Evolutionary conservation across 2,888 invertebrate species (phyloP).

Genomic region (Clitarchus hookeri): DNA sequence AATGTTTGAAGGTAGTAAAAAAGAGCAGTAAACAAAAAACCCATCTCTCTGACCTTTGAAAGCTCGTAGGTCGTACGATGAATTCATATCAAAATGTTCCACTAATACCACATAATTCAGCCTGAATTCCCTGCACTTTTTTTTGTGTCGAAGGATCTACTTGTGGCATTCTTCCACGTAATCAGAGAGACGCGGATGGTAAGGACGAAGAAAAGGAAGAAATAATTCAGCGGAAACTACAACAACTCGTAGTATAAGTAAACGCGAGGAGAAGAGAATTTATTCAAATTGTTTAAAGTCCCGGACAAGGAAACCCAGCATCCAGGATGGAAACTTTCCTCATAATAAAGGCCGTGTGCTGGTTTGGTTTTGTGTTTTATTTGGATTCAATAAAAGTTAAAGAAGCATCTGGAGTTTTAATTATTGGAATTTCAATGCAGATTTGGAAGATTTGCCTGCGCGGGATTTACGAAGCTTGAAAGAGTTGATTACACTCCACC

Average conservation of each 20-base stretch:
- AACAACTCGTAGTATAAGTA: background rate
- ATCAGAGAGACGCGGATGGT: background rate
- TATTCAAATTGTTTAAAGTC: constrained; percentile 2
- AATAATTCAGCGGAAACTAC: constrained; percentile 14
- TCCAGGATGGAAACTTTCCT: background rate
- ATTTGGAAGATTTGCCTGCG: background rate
- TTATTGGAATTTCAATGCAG: background rate
- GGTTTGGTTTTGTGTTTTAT: constrained; percentile 7
- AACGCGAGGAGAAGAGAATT: constrained; percentile 3
- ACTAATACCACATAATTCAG: too few relatives aligned
- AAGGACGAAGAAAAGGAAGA: background rate
- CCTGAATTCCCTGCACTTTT: background rate
- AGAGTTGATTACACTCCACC: background rate
- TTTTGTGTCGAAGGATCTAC: background rate
- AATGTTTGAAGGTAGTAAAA: too few relatives aligned
- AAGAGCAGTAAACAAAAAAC: too few relatives aligned
- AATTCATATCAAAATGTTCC: too few relatives aligned
- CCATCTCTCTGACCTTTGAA: too few relatives aligned
- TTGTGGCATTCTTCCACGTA: background rate
- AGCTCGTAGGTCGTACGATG: too few relatives aligned
- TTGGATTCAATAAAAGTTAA: constrained; percentile 4
- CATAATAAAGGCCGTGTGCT: background rate
- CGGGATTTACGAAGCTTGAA: background rate
- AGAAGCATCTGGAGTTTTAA: background rate
- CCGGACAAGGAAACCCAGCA: background rate